Evolutionary conservation across 2,797 vertebrate genomes (phyloP).

Genomic region (Acanthurus leucopareius): DNA sequence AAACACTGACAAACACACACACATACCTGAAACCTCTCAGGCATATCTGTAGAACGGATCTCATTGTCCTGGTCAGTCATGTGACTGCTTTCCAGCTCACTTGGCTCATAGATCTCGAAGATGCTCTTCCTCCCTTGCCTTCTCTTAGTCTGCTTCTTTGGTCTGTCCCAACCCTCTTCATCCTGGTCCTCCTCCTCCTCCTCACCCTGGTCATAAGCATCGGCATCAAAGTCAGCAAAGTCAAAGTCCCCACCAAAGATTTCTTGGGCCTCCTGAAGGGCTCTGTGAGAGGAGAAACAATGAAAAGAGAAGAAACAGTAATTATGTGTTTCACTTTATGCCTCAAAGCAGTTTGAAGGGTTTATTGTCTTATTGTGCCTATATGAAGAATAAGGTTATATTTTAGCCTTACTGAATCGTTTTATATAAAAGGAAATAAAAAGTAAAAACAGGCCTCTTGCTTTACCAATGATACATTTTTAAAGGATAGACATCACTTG

Average conservation of each 20-base stretch:
- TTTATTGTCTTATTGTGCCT: neutral
- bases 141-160: slow-evolving; percentile 97
- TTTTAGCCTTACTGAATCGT: neutral
- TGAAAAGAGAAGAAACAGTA: neutral
- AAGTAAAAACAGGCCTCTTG: neutral
- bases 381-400: neutral
- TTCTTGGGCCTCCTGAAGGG: slow-evolving; percentile 98
- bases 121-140: slow-evolving; percentile 96
- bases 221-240: slow-evolving; percentile 96
- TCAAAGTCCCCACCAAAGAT: slow-evolving; percentile 99
- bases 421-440: neutral
- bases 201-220: slow-evolving; percentile 93
- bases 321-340: neutral
- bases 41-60: slow-evolving; percentile 97
- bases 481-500: accelerated
- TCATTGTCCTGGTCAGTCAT: slow-evolving; percentile 99
- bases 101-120: slow-evolving; percentile 98
- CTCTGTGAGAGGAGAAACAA: slow-evolving; percentile 79
- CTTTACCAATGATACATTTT: neutral
- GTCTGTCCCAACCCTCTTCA: slow-evolving; percentile 93
- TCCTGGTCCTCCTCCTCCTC: slow-evolving; percentile 97
- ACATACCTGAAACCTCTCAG: slow-evolving; percentile 97
- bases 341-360: neutral
- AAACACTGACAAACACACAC: neutral
- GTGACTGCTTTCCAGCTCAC: slow-evolving; percentile 98